These are phyloP conservation scores for Drosophila albomicans DNA, from an alignment of 1,140 invertebrate species.

Conservation along the genomic window DNA sequence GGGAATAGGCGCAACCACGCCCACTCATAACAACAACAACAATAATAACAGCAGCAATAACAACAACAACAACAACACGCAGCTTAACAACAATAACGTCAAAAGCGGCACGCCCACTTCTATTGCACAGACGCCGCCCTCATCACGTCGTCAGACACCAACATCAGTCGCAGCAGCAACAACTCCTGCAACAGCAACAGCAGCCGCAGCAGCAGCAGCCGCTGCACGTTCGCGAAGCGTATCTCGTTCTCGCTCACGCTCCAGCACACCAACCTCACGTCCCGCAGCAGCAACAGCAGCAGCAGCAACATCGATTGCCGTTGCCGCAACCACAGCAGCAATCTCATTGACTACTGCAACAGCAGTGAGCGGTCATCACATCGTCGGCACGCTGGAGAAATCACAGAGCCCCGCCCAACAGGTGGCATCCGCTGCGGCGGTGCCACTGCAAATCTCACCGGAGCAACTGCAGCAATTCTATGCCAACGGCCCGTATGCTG, in stretches of 20 bases:
- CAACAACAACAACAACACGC: constrained; percentile 31
- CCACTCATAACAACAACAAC: constrained; percentile 36
- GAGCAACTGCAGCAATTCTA: constrained; percentile 85
- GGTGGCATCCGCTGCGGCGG: constrained; percentile 75
- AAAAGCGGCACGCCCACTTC: constrained; percentile 31
- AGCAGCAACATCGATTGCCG: constrained; percentile 67
- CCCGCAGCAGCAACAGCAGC: constrained; percentile 55
- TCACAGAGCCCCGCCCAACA: constrained; percentile 84
- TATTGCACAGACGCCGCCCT: constrained; percentile 33
- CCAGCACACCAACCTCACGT: constrained; percentile 44
- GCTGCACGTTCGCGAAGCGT: constrained; percentile 49
- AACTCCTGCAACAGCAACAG: constrained; percentile 55
- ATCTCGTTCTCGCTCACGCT: constrained; percentile 41
- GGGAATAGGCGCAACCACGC: constrained; percentile 73
- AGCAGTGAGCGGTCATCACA: constrained; percentile 45
- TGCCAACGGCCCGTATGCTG: constrained; percentile 75
- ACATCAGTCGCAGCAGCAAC: background rate
- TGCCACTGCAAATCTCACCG: constrained; percentile 80
- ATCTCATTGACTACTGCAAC: constrained; percentile 29
- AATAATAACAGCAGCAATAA: constrained; percentile 35
- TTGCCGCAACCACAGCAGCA: constrained; percentile 50
- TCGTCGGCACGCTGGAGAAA: constrained; percentile 77
- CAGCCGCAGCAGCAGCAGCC: constrained; percentile 55
- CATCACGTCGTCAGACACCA: constrained; percentile 29
- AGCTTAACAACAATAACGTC: constrained; percentile 17